phyloP scores from a whole-genome alignment of 2,888 invertebrate species.

The Rhyacophila evoluta region DNA sequence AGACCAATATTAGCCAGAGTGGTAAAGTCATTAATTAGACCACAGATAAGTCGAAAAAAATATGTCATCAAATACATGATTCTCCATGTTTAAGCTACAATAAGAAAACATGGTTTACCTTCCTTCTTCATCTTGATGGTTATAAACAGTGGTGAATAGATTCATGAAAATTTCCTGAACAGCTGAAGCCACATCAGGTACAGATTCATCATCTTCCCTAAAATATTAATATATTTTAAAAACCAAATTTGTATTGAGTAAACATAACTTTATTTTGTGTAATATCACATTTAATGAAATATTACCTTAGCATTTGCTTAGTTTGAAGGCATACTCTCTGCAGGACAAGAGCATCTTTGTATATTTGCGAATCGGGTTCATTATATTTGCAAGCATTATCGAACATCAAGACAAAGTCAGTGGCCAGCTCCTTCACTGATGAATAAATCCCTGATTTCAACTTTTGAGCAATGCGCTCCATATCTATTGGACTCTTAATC shows the following conservation, averaged over 20 bases:
- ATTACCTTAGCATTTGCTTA: slow-evolving; percentile 83
- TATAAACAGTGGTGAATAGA: slow-evolving; percentile 93
- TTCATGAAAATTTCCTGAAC: slow-evolving; percentile 92
- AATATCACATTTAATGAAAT: not conserved
- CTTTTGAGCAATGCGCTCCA: slow-evolving; percentile 93
- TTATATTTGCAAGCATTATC: slow-evolving; percentile 98
- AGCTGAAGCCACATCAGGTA: slow-evolving; percentile 90
- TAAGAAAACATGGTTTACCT: slow-evolving; percentile 60
- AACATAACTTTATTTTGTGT: not conserved
- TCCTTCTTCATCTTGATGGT: slow-evolving; percentile 97
- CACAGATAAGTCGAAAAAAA: too few species aligned
- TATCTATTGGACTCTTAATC: slow-evolving; percentile 95
- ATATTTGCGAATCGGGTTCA: slow-evolving; percentile 97
- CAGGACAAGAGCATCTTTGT: slow-evolving; percentile 94
- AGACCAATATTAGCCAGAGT: too few species aligned
- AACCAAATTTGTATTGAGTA: not conserved
- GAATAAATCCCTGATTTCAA: slow-evolving; percentile 82
- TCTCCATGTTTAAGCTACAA: too few species aligned
- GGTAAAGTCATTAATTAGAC: too few species aligned
- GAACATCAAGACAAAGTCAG: slow-evolving; percentile 93
- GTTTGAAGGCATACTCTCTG: slow-evolving; percentile 94
- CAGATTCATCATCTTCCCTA: slow-evolving; percentile 82
- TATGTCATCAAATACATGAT: too few species aligned
- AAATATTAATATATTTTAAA: not conserved
- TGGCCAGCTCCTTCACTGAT: slow-evolving; percentile 86